These are phyloP conservation scores for Andrena fulva DNA, from an alignment of 2,888 invertebrate species.

Conservation along the genomic window DNA sequence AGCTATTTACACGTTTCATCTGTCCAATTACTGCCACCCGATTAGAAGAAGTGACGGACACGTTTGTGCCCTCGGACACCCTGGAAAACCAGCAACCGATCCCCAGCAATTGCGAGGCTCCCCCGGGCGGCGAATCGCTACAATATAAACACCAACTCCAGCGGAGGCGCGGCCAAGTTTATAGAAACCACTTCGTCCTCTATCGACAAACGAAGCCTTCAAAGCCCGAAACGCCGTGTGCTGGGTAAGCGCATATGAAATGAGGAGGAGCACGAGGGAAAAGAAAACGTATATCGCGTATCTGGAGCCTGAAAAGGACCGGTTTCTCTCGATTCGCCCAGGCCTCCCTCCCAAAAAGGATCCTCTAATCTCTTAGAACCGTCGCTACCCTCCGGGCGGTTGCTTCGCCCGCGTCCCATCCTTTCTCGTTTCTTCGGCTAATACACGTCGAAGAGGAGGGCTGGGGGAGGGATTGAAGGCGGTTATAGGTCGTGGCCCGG, in stretches of 20 bases:
- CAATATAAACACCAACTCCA: not conserved
- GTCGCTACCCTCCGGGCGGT: slow-evolving; percentile 21
- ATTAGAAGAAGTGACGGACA: no score
- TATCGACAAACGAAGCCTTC: not conserved
- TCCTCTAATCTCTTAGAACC: slow-evolving; percentile 64
- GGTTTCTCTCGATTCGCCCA: slow-evolving; percentile 31
- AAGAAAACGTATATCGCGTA: slow-evolving; percentile 28
- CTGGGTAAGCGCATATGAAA: slow-evolving; percentile 16
- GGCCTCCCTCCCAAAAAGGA: slow-evolving; percentile 28
- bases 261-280: slow-evolving; percentile 7
- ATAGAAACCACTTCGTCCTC: not conserved
- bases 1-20: no score
- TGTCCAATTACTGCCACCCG: no score
- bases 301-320: slow-evolving; percentile 35
- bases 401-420: slow-evolving; percentile 34
- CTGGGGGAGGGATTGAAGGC: slow-evolving; percentile 44
- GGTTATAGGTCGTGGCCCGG: slow-evolving; percentile 55
- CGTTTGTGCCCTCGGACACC: no score
- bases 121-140: not conserved
- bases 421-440: slow-evolving; percentile 61
- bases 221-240: slow-evolving; percentile 9
- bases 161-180: not conserved
- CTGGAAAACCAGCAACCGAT: no score
- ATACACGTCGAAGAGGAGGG: not conserved
- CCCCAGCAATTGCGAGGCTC: not conserved